These are phyloP conservation scores for Anolis sagrei DNA, from an alignment of 2,113 vertebrate species.

Conservation along the genomic window DNA sequence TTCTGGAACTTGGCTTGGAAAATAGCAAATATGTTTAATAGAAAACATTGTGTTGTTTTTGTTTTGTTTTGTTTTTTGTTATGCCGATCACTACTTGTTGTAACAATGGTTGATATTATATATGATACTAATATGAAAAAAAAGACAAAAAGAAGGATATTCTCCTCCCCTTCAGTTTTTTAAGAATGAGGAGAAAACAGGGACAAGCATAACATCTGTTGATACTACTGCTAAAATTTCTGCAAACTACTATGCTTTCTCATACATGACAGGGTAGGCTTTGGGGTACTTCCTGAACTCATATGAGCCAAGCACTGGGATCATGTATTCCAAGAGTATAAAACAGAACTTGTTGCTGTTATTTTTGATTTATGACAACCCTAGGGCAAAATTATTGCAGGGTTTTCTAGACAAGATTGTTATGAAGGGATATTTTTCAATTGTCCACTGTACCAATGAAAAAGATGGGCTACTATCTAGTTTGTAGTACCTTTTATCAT, in stretches of 20 bases:
- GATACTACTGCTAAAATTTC: conserved; percentile 21
- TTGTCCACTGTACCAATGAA: too few relatives aligned
- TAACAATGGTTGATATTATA: conserved; percentile 51
- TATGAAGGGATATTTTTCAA: too few relatives aligned
- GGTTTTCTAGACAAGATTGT: too few relatives aligned
- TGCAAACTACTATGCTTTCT: background rate
- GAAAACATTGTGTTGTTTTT: conserved; percentile 30
- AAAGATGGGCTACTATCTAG: too few relatives aligned
- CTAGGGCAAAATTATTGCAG: too few relatives aligned
- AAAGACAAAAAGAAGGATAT: background rate
- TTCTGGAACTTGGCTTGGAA: conserved; percentile 49
- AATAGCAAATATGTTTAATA: background rate
- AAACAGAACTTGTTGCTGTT: too few relatives aligned
- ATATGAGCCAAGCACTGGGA: too few relatives aligned
- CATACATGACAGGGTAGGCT: background rate
- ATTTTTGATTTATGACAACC: too few relatives aligned
- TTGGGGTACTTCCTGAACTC: too few relatives aligned
- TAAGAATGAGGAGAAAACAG: conserved; percentile 42
- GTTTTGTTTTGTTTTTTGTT: conserved; percentile 46
- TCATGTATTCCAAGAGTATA: too few relatives aligned
- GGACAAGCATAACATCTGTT: conserved; percentile 46
- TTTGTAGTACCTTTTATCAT: background rate
- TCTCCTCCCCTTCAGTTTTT: too few relatives aligned
- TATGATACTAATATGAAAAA: background rate
- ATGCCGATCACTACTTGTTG: conserved; percentile 42